Evolutionary conservation across 2,797 vertebrate species (phyloP), one percentile per base, ranked within the genome.

Genomic region (Gephyroberyx darwinii): DNA sequence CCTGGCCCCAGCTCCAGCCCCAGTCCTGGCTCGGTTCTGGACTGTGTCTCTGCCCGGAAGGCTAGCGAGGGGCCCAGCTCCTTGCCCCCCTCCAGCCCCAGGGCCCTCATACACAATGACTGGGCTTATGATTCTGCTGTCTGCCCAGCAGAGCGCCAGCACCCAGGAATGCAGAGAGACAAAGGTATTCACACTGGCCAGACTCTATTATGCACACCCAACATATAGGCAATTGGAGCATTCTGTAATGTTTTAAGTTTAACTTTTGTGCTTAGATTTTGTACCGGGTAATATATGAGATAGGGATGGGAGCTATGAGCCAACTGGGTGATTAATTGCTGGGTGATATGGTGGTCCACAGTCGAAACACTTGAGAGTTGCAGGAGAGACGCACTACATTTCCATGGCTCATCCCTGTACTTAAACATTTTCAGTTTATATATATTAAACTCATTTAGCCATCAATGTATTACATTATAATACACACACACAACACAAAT

Each of bases 51-150:
- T 50, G 47, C 84, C 78, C 91, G 90, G 85, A 93, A 87, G 86
- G 84, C 80, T 54, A 82, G 69, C 59, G 86, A 87, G 83, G 90
- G 91, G 91, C 89, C 92, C 88, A 91, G 83, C 90, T 94, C 93
- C 76, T 90, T 91, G 84, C 90, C 92, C 86, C 86, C 92, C 67
- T 91, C 90, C 80, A 92, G 91, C 88, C 93, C 89, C 66, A 82
- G 83, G 83, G 88, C 86, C 75, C 91, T 91, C n/a, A 9, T 89
- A 83, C 90, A 91, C 86, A 92, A 92, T 88, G 92, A 92, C 75
- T 89, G 86, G 90, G 85, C 88, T 88, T 88, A 88, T 81, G 88
- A 91, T 75, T 71, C 87, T 68, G 73, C 92, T 67, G 83, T 83
- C 63, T 87, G 87, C 81, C 88, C 91, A 74, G 81, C 80, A 19